These are phyloP conservation scores for Pseudachorutes palmiensis DNA, from an alignment of 1,140 invertebrate species.

Conservation along the genomic window DNA sequence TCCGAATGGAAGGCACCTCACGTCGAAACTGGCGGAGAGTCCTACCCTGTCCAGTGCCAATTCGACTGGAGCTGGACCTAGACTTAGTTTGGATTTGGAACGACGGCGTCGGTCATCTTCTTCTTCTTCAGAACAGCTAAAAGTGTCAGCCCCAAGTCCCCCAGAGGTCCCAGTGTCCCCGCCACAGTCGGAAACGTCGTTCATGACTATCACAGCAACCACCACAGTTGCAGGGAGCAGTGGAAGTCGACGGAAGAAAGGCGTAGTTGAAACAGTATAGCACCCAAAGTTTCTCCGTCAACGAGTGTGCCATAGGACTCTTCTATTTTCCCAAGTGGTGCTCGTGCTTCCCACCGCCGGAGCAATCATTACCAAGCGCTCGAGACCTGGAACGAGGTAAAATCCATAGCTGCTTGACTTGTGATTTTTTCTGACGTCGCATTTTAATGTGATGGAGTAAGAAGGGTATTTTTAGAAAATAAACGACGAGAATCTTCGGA, in stretches of 20 bases:
- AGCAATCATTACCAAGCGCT: too few relatives aligned
- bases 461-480: too few relatives aligned
- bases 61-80: not conserved
- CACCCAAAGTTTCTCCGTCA: too few relatives aligned
- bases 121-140: too few relatives aligned
- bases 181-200: slow-evolving; percentile 31
- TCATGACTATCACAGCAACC: slow-evolving; percentile 16
- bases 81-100: not conserved
- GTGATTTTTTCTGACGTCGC: not conserved
- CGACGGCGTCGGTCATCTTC: too few relatives aligned
- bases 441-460: not conserved
- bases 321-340: not conserved
- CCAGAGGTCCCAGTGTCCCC: slow-evolving; percentile 16
- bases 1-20: not conserved
- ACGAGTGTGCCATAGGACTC: slow-evolving; percentile 5
- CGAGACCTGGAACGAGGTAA: too few relatives aligned
- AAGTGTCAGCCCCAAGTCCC: too few relatives aligned
- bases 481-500: too few relatives aligned
- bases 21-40: not conserved
- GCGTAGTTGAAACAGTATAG: slow-evolving; percentile 30
- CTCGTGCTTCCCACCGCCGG: too few relatives aligned
- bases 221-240: not conserved
- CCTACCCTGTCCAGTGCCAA: too few relatives aligned
- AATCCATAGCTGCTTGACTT: not conserved
- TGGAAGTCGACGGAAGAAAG: slow-evolving; percentile 28